These are phyloP conservation scores for Podocnemis expansa DNA, from an alignment of 2,113 vertebrate species.

Conservation along the genomic window DNA sequence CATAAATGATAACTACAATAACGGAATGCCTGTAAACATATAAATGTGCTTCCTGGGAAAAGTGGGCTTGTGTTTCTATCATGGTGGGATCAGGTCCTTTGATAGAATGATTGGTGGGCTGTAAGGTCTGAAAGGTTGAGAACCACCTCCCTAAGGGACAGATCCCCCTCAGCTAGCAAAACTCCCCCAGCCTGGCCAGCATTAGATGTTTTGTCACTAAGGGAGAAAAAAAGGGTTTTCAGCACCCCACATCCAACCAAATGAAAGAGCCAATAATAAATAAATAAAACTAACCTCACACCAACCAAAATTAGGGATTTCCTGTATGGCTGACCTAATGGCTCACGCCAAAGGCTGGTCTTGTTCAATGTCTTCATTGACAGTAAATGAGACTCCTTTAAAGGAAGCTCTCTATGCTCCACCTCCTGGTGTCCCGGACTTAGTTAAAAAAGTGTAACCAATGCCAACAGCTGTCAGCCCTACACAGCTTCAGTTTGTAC, in stretches of 20 bases:
- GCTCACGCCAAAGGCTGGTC: neutral
- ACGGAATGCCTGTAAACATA: too few species aligned
- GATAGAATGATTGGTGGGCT: too few species aligned
- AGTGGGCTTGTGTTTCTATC: too few species aligned
- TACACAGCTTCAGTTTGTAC: neutral
- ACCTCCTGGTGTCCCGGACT: neutral
- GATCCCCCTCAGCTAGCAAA: slow-evolving; percentile 5
- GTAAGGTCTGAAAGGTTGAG: too few species aligned
- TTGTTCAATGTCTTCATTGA: slow-evolving; percentile 7
- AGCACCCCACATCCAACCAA: neutral
- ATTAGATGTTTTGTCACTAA: neutral
- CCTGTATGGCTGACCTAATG: neutral
- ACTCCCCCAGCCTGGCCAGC: neutral
- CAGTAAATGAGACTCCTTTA: neutral
- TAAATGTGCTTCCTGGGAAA: too few species aligned
- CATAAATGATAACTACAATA: too few species aligned
- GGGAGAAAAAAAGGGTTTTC: neutral
- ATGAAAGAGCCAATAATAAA: neutral
- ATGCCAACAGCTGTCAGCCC: neutral
- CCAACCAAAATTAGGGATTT: neutral
- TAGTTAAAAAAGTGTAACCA: neutral
- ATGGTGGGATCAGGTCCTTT: too few species aligned
- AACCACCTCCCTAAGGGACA: too few species aligned
- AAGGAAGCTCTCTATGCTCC: neutral
- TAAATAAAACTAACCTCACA: neutral